Evolutionary conservation across 2,113 vertebrate species (phyloP), one percentile per base, ranked within the genome.

Genomic region (Semicossyphus pulcher): DNA sequence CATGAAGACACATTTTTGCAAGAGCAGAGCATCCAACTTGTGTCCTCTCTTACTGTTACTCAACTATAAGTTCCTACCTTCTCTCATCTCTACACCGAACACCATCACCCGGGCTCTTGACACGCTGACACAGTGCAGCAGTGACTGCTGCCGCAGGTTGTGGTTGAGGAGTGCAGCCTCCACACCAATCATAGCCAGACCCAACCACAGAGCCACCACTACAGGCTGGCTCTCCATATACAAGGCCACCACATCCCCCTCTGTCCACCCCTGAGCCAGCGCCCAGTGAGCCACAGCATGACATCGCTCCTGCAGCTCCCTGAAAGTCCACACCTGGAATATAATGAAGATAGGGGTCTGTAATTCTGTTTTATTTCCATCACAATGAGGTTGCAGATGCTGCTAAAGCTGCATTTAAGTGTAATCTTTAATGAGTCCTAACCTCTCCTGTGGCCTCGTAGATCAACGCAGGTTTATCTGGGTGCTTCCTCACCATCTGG

Each of bases 141-240:
- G 74, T 0, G 95, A 87, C 10, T 95, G 91, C 1, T 76, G 81
- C 0, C 95, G 93, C 23, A 97, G 86, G 69, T 96, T 96, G 62
- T 93, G 85, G 60, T 97, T 97, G 72, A 97, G 93, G 18, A 96
- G 87, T 0, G 96, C 95, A 0, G 94, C 94, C 63, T 97, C 95
- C 0, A 96, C 81, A 0, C 96, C 96, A 0, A 93, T 72, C 80
- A 94, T 95, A 0, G 96, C 95, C 91, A 97, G 92, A n/a, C 96
- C 96, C 31, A 97, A 63, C 96, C 96, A 97, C 20, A 97, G 84
- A 10, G 94, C 94, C 10, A 95, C 95, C 4, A 95, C 90, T 34
- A 92, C 82, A 0, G 94, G 96, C 3, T 91, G 90, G n/a, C 93
- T 95, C 85, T 95, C 95, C 93, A 96, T 92, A 80, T 94, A 95